Evolutionary conservation across 1,140 invertebrate species (phyloP).

Genomic region (Heliconius hermathena): DNA sequence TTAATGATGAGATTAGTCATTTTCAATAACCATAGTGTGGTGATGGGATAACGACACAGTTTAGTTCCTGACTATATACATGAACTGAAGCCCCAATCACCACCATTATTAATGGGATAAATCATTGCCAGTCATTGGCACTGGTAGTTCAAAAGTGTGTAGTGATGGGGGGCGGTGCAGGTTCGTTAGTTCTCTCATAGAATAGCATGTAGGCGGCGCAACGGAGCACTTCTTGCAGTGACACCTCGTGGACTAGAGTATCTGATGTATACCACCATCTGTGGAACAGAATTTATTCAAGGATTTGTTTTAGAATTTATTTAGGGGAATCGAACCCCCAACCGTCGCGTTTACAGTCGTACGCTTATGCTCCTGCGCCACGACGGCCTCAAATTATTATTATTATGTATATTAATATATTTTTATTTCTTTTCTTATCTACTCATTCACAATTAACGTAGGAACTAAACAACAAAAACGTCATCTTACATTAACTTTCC

Average conservation of each 20-base stretch:
- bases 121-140: not conserved
- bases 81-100: not conserved
- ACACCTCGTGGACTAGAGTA: slow-evolving; percentile 85
- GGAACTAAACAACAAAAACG: no score
- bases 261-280: slow-evolving; percentile 88
- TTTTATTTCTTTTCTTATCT: no score
- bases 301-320: no score
- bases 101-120: not conserved
- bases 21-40: not conserved
- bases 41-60: not conserved
- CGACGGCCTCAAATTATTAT: no score
- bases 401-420: no score
- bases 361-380: no score
- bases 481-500: no score
- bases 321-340: no score
- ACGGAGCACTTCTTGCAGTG: slow-evolving; percentile 85
- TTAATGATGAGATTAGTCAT: no score
- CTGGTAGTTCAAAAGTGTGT: slow-evolving; percentile 54
- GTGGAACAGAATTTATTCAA: not conserved
- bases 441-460: no score
- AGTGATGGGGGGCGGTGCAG: slow-evolving; percentile 41
- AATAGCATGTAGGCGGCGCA: slow-evolving; percentile 86
- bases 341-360: no score
- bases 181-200: slow-evolving; percentile 81
- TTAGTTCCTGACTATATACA: not conserved